Evolutionary conservation across 23 tunicate species (phyloP), one percentile per base, ranked within the genome.

Genomic region (Ciona savignyi): DNA sequence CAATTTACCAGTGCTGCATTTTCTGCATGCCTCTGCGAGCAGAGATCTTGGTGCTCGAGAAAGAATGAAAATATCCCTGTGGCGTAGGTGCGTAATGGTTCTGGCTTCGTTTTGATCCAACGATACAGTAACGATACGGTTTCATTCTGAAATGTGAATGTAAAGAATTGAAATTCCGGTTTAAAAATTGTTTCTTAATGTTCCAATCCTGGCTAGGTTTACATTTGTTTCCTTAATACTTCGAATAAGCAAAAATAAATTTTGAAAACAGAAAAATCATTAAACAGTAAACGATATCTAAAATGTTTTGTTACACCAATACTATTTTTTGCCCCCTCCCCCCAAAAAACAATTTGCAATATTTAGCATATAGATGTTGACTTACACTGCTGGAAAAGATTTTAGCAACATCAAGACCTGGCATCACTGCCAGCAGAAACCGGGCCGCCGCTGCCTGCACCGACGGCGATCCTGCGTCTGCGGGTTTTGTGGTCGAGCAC

Each of bases 11-110:
- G 23, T 31, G 73, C 4, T 1, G 51, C 29, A 3, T 33, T 60
- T 34, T 61, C 31, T 35, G 30, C 4, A 68, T 69, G 63, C 21
- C 68, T 34, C 4, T 78, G 74, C 0, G 70, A 48, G 31, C 32
- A 67, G 31, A 82, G 60, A 23, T 66, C 84, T 25, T 87, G 85
- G 27, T 66, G 73, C 66, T 78, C 87, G 20, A 56, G 42, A 33
- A 79, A 75, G 24, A 62, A 34, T 27, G 76, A 82, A 20, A 81
- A 60, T 21, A 88, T 71, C 19, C 96, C 87, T 28, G 79, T 67
- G 1, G 87, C 87, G 56, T 88, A 88, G 3, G 87, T 88, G 23
- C 86, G 29, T 51, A 88, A 27, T n/a, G 96, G 79, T 73, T 88
- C 84, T 15, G 71, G 32, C 29, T 35, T 78, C 27, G 66, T 62